Evolutionary conservation across 2,888 invertebrate species (phyloP).

Genomic region (Altica lythri): DNA sequence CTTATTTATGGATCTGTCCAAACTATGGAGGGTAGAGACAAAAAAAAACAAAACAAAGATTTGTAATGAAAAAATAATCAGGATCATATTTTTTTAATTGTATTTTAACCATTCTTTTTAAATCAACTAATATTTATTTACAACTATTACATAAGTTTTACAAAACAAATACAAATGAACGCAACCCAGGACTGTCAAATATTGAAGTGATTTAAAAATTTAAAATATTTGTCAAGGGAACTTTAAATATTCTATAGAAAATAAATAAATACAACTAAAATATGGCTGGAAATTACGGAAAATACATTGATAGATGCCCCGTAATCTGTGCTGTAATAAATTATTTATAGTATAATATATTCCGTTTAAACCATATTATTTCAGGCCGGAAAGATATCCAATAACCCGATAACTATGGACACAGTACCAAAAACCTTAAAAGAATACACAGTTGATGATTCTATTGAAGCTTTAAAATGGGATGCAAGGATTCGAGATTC

Average conservation of each 20-base stretch:
- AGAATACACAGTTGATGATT: constrained; percentile 3
- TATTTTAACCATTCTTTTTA: too few species aligned
- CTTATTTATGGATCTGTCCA: too few species aligned
- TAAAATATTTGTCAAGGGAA: neutral
- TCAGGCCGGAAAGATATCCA: constrained; percentile 7
- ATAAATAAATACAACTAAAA: too few species aligned
- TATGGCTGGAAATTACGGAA: constrained; percentile 11
- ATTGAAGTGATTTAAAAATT: too few species aligned
- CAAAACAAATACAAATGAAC: neutral
- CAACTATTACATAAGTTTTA: too few species aligned
- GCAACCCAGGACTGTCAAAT: too few species aligned
- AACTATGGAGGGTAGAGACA: too few species aligned
- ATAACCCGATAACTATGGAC: constrained; percentile 1
- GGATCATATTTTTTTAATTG: too few species aligned
- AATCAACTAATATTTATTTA: too few species aligned
- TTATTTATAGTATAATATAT: neutral
- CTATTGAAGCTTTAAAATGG: neutral
- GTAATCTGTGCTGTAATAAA: neutral
- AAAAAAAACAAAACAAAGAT: neutral
- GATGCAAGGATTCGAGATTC: constrained; percentile 2
- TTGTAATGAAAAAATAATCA: too few species aligned
- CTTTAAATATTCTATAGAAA: constrained; percentile 8
- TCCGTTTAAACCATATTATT: neutral
- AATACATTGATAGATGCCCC: constrained; percentile 4
- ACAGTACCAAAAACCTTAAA: constrained; percentile 1